A percentile compares a stretch with the other conserved stretches of the same genome.
phyloP scores from a whole-genome alignment of 2,797 vertebrate species.

The Oceanodroma leucorhoa region DNA sequence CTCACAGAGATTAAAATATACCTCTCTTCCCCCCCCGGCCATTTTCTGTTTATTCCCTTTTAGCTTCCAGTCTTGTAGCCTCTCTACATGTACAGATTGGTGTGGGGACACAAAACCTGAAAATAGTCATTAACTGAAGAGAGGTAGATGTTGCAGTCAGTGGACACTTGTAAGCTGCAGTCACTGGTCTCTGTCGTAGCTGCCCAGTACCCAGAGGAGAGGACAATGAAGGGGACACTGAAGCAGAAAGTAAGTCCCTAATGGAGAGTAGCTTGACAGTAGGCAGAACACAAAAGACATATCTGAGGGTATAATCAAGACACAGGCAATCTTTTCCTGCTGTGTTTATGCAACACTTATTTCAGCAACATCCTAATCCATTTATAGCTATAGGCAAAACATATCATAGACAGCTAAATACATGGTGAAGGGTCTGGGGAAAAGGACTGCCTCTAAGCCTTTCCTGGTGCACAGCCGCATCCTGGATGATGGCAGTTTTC shows the following conservation, averaged over 20 bases:
- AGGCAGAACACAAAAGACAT: not conserved
- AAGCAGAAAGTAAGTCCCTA: not conserved
- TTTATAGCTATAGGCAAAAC: not conserved
- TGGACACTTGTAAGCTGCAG: not conserved
- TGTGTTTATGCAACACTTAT: not conserved
- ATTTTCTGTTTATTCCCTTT: not conserved
- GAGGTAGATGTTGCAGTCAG: not conserved
- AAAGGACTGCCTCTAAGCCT: not conserved
- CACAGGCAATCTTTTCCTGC: not conserved
- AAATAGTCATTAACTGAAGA: not conserved
- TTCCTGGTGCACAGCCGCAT: not conserved
- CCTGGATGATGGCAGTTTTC: not conserved
- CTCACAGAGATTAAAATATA: not conserved
- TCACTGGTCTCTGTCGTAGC: not conserved
- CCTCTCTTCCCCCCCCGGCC: not conserved
- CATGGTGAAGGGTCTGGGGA: not conserved
- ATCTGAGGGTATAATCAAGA: not conserved
- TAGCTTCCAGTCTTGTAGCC: not conserved
- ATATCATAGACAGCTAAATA: not conserved
- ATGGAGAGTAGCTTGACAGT: not conserved
- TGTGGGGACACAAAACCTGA: not conserved
- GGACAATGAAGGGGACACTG: not conserved
- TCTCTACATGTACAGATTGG: not conserved
- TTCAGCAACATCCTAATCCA: not conserved
- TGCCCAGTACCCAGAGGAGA: not conserved